Evolutionary conservation across 1,140 invertebrate species (phyloP), one percentile per base, ranked within the genome.

Genomic region (Dermatophagoides farinae): DNA sequence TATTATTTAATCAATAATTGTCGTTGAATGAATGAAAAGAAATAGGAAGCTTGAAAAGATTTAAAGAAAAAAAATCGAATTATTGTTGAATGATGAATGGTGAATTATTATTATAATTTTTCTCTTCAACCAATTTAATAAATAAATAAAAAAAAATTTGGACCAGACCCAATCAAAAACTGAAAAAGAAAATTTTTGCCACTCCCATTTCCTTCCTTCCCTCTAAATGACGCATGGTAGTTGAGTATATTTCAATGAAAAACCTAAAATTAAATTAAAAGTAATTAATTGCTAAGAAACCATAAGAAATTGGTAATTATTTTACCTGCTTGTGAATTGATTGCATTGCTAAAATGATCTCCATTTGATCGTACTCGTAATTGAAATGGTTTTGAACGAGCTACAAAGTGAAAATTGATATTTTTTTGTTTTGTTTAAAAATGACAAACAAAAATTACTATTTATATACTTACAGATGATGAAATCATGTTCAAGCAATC

Each of bases 161-260:
- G n/a, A n/a, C n/a, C n/a, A n/a, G n/a, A n/a, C n/a, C n/a, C n/a
- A n/a, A n/a, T n/a, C n/a, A n/a, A n/a, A n/a, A n/a, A n/a, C n/a
- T n/a, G n/a, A n/a, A n/a, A n/a, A n/a, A n/a, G n/a, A n/a, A n/a
- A n/a, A n/a, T n/a, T n/a, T n/a, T n/a, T n/a, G n/a, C n/a, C n/a
- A n/a, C n/a, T n/a, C n/a, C n/a, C n/a, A n/a, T n/a, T n/a, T n/a
- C n/a, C n/a, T n/a, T n/a, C n/a, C n/a, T n/a, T n/a, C n/a, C n/a
- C n/a, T n/a, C 62, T 63, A 67, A 41, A 67, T 67, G 60, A 67
- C 66, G 57, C 66, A 67, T 31, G 66, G 66, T 46, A 67, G 53
- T 38, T 67, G 66, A 39, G 64, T 63, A 31, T 66, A 67, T 22
- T 66, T 62, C 46, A 67, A 43, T 0, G 66, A 64, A 40, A 67